Evolutionary conservation across 53 echinoderm and acorn worm species (phyloP).

Genomic region (Holothuria scabra): DNA sequence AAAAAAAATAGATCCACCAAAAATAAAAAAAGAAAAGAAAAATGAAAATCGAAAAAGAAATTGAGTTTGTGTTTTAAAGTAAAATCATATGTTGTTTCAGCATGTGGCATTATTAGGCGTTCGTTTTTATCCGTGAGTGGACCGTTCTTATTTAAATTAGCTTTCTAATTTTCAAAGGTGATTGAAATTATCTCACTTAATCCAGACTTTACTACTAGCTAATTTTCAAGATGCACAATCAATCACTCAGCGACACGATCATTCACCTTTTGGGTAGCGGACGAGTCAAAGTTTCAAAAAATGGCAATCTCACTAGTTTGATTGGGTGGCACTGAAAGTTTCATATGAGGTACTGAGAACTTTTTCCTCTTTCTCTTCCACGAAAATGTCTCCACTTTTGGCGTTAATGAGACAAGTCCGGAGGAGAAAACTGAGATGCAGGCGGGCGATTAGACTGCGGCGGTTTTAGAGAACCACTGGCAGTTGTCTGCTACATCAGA

Average conservation of each 20-base stretch:
- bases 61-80: slow-evolving; percentile 29
- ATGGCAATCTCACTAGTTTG: too few relatives aligned
- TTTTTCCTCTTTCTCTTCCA: too few relatives aligned
- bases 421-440: too few relatives aligned
- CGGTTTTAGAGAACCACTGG: too few relatives aligned
- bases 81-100: slow-evolving; percentile 14
- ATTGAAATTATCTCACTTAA: slow-evolving; percentile 11
- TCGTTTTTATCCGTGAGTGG: slow-evolving; percentile 19
- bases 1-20: not conserved
- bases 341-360: too few relatives aligned
- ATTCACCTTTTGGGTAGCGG: slow-evolving; percentile 4
- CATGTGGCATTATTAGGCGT: slow-evolving; percentile 10
- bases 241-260: slow-evolving; percentile 26
- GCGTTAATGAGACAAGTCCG: too few relatives aligned
- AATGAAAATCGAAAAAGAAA: slow-evolving; percentile 29
- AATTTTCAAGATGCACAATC: slow-evolving; percentile 1
- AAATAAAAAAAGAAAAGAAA: not conserved
- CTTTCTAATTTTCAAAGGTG: slow-evolving; percentile 17
- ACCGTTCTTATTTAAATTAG: slow-evolving; percentile 35
- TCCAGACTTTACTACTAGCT: slow-evolving; percentile 14
- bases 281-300: too few relatives aligned
- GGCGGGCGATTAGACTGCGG: too few relatives aligned
- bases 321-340: too few relatives aligned
- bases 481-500: too few relatives aligned
- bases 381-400: too few relatives aligned